Evolutionary conservation across 2,888 invertebrate genomes (phyloP), one percentile per base, ranked within the genome.

Genomic region (Trichacis sp.): DNA sequence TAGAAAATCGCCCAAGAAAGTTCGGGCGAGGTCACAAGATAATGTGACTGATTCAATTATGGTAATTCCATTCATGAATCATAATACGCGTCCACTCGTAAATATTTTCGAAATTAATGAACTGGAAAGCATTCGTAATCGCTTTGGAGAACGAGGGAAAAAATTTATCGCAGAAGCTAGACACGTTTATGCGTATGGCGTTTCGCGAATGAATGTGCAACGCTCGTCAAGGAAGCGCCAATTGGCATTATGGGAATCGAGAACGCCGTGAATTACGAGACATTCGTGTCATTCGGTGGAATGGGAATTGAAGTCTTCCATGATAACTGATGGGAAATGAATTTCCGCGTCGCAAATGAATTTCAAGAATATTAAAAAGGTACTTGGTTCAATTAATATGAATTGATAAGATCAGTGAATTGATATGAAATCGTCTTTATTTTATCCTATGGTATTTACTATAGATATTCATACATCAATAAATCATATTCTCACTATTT

Each of bases 21-120:
- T 30, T 18, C 47, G 47, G 30, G 53, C 43, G 49, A 49, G 49
- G 36, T 58, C 15, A 15, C 43, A 15, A 49, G 54, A 58, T 64
- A 55, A 55, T 36, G 40, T 51, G 33, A 47, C 59, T 55, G 58
- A 64, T 59, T 64, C 59, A 59, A 64, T 64, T 64, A 64, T 64
- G 64, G 24, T 59, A 59, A 64, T 64, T 55, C 45, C 24, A 40
- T 17, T 51, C 48, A 53, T 59, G 59, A 64, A 64, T 64, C 59
- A 59, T 64, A 64, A 57, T 63, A 29, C 20, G 48, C 50, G 40
- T 53, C 49, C 50, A 33, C 11, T 36, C 46, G 46, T 50, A 63
- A 57, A 63, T 52, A 49, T 57, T 53, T 38, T 11, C 12, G 47
- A 58, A 49, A 42, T 58, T 58, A 58, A 58, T 58, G 64, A 64